phyloP scores from a whole-genome alignment of 1,140 invertebrate genomes.

The Musca vetustissima region DNA sequence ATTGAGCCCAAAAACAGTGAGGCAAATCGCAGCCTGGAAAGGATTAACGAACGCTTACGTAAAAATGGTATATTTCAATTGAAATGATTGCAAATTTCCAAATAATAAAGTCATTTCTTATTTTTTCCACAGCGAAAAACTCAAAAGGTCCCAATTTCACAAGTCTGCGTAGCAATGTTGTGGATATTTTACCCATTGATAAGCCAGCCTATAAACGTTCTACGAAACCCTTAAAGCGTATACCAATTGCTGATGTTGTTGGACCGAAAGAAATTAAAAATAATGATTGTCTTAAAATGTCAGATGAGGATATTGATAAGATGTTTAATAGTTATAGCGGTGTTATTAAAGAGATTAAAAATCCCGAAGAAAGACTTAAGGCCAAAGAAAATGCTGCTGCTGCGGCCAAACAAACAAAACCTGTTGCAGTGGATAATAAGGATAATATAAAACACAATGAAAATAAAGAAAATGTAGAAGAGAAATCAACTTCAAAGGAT shows the following conservation, averaged over 20 bases:
- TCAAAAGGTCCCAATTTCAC: slow-evolving; percentile 50
- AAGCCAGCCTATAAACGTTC: slow-evolving; percentile 67
- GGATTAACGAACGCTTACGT: slow-evolving; percentile 42
- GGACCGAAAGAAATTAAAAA: slow-evolving; percentile 39
- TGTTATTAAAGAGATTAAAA: slow-evolving; percentile 41
- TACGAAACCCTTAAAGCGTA: slow-evolving; percentile 61
- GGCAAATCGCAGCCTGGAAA: slow-evolving; percentile 42
- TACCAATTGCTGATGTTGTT: slow-evolving; percentile 60
- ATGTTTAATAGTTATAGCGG: slow-evolving; percentile 52
- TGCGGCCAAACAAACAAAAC: not conserved
- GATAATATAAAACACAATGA: no score
- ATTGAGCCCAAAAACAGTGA: slow-evolving; percentile 50
- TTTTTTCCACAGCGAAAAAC: slow-evolving; percentile 32
- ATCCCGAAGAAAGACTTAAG: not conserved
- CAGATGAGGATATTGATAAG: slow-evolving; percentile 52
- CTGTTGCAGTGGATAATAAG: not conserved
- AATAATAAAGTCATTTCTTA: not conserved
- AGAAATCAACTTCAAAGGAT: no score
- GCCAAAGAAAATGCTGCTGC: not conserved
- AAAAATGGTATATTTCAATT: slow-evolving; percentile 35
- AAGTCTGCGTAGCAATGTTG: slow-evolving; percentile 56
- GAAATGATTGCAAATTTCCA: slow-evolving; percentile 25
- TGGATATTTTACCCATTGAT: slow-evolving; percentile 61
- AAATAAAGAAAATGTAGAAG: no score
- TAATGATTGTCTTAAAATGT: slow-evolving; percentile 40